A percentile compares a stretch with the other conserved stretches of the same genome.
Evolutionary conservation across 2,797 vertebrate genomes (phyloP).

Genomic region (Cygnus olor): DNA sequence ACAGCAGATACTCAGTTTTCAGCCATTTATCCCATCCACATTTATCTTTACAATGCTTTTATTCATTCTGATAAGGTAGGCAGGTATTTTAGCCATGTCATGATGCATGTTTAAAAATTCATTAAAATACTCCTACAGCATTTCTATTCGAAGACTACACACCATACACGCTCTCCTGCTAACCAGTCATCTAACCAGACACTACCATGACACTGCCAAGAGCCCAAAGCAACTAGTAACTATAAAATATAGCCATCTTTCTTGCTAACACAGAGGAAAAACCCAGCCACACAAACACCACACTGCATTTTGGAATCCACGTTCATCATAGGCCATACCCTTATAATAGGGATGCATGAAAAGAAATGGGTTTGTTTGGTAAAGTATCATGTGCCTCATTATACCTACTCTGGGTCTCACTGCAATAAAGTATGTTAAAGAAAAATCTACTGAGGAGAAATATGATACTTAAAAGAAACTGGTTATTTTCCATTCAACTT

Average conservation of each 20-base stretch:
- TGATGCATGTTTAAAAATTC: constrained; percentile 27
- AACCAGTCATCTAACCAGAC: background rate
- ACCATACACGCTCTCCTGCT: constrained; percentile 13
- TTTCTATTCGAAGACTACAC: constrained; percentile 54
- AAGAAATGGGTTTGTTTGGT: background rate
- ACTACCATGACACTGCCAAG: background rate
- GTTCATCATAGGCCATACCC: background rate
- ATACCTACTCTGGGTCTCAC: background rate
- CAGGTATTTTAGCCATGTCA: constrained; percentile 47
- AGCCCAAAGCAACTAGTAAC: constrained; percentile 10
- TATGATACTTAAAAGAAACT: background rate
- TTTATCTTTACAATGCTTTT: constrained; percentile 14
- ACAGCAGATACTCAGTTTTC: background rate
- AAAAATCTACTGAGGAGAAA: background rate
- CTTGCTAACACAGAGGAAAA: background rate
- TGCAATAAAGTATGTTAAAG: background rate
- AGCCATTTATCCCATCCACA: background rate
- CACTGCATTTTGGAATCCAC: background rate
- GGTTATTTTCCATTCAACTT: background rate
- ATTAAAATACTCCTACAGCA: constrained; percentile 56
- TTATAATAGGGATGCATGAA: background rate
- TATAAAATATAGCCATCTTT: background rate
- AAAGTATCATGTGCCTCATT: background rate
- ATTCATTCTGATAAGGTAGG: constrained; percentile 12
- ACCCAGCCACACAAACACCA: background rate